Conservation (phyloP, 2,797 vertebrate genomes). For the Rallus crepitans region DNA sequence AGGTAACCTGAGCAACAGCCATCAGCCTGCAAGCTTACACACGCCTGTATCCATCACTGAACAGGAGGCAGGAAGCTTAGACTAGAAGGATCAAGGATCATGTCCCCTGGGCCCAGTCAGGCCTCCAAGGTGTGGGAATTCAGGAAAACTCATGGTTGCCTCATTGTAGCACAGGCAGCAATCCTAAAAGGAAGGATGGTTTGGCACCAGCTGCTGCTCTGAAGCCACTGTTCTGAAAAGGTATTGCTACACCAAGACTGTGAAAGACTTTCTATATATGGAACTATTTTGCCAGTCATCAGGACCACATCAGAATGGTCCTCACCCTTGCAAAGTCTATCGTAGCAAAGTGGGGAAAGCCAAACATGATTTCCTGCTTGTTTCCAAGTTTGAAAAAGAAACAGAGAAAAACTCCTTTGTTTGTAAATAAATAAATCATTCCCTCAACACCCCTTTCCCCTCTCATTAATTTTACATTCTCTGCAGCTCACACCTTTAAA, state of each 20-base stretch:
- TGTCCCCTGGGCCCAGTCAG: background rate
- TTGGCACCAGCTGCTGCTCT: background rate
- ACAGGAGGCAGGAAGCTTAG: background rate
- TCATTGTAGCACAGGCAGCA: background rate
- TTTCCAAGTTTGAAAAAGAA: background rate
- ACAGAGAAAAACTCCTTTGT: background rate
- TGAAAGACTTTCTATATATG: background rate
- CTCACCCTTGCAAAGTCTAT: background rate
- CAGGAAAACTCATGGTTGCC: background rate
- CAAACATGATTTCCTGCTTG: background rate
- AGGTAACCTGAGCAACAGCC: background rate
- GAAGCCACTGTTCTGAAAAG: background rate
- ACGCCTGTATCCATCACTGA: background rate
- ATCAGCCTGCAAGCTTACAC: background rate
- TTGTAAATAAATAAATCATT: background rate
- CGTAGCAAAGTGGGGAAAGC: background rate
- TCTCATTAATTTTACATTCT: background rate
- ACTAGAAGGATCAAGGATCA: background rate
- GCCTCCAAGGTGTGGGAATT: background rate
- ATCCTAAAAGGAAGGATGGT: background rate
- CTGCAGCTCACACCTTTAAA: background rate
- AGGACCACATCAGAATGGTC: rapidly evolving
- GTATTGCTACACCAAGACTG: background rate
- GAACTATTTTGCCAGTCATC: background rate
- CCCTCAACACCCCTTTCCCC: background rate